A percentile compares a stretch with the other conserved stretches of the same genome.
Evolutionary conservation across 2,888 invertebrate genomes (phyloP).

Genomic region (Linnaemya vulpina): DNA sequence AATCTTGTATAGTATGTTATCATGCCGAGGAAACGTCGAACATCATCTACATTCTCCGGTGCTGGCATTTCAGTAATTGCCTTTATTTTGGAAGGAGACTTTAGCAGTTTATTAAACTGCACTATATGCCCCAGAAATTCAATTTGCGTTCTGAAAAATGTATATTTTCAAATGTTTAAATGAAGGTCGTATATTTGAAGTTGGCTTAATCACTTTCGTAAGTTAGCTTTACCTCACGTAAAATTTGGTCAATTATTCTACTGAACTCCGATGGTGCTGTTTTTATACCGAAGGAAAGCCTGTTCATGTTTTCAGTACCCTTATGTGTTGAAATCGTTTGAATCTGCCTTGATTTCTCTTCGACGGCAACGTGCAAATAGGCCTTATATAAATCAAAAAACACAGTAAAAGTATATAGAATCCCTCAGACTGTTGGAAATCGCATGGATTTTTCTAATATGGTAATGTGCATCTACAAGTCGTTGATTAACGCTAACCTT

Average conservation of each 20-base stretch:
- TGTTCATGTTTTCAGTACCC: slow-evolving; percentile 3
- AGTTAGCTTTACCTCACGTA: slow-evolving; percentile 17
- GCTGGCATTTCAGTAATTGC: slow-evolving; percentile 53
- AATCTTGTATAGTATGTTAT: slow-evolving; percentile 30
- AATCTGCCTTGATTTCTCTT: slow-evolving; percentile 16
- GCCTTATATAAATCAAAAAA: slow-evolving; percentile 20
- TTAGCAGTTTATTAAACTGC: slow-evolving; percentile 47
- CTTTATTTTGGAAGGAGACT: not conserved
- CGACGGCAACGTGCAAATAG: slow-evolving; percentile 44
- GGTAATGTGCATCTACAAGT: slow-evolving; percentile 16
- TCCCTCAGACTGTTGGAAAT: slow-evolving; percentile 24
- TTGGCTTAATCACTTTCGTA: slow-evolving; percentile 7
- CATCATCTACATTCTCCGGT: slow-evolving; percentile 52
- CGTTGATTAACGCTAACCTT: slow-evolving; percentile 32
- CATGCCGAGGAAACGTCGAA: slow-evolving; percentile 57
- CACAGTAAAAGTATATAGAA: not conserved
- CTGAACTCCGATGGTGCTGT: not conserved
- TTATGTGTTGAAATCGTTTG: slow-evolving; percentile 41
- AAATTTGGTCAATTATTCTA: not conserved
- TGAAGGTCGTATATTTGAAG: slow-evolving; percentile 56
- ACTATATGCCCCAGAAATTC: slow-evolving; percentile 53
- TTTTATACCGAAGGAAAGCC: not conserved
- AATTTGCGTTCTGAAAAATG: slow-evolving; percentile 50
- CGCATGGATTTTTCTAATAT: not conserved
- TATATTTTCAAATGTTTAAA: slow-evolving; percentile 50